Evolutionary conservation across 2,113 vertebrate genomes (phyloP).

Genomic region (Naja naja): DNA sequence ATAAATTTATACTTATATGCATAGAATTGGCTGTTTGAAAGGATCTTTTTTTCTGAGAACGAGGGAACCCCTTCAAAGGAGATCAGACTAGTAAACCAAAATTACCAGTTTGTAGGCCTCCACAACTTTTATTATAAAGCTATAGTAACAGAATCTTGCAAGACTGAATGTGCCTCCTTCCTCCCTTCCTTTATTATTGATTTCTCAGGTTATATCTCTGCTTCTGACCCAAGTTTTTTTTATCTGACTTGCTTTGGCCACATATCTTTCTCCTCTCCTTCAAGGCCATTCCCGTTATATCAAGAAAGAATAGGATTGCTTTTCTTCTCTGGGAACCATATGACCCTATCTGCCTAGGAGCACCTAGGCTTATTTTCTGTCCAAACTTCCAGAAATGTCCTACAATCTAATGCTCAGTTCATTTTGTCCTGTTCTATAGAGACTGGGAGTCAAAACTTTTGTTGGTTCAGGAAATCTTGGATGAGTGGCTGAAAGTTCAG

Average conservation of each 20-base stretch:
- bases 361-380: not conserved
- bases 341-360: not conserved
- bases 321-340: not conserved
- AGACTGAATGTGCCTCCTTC: not conserved
- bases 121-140: not conserved
- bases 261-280: not conserved
- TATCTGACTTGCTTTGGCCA: not conserved
- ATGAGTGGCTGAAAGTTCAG: constrained; percentile 88
- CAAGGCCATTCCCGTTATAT: not conserved
- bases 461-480: constrained; percentile 84
- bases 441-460: constrained; percentile 84
- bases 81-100: not conserved
- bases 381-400: not conserved
- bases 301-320: not conserved
- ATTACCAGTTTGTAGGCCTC: not conserved
- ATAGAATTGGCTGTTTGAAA: not conserved
- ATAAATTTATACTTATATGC: not conserved
- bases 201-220: not conserved
- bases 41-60: not conserved
- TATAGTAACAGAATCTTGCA: not conserved
- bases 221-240: not conserved
- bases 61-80: not conserved
- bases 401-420: not conserved
- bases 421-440: constrained; percentile 53
- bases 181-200: not conserved